Evolutionary conservation across 2,888 invertebrate species (phyloP), one percentile per base, ranked within the genome.

Genomic region (Caenorhabditis macrosperma): DNA sequence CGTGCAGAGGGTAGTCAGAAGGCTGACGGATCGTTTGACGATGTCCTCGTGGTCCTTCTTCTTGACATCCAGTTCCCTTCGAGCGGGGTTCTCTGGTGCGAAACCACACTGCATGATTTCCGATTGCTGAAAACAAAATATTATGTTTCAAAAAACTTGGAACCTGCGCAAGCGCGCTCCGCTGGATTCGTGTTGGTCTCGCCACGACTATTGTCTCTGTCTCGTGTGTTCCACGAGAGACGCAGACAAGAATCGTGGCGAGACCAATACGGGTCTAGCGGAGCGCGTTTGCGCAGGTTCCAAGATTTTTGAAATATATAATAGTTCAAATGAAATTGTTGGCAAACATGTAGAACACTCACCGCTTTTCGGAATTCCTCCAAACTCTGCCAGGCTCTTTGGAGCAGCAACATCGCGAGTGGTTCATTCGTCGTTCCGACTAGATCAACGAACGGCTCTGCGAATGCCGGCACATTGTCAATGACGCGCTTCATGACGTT

Each of bases 11-110:
- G 54, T 72, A 9, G 74, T 59, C 15, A 78, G 50, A 1, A 78
- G 44, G 6, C 72, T 67, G 4, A 74, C 30, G 0, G 78, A 60
- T 4, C 74, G 50, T 24, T 50, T 55, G 10, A 72, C 72, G 41
- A 78, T 78, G 15, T 78, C 78, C 38, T 78, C 78, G 33, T 78
- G 78, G 57, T 78, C 78, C 33, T 38, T 52, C 9, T 33, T 15
- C 22, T 41, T 63, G 6, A 50, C 59, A 10, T 50, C 68, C 7
- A 57, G 7, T 15, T 57, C 63, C 20, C 55, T 33, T 17, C 54
- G 17, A 24, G 64, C 26, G 2, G 28, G 41, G 3, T 33, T 15
- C 0, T 48, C 50, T 9, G 17, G 55, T 0, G 17, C 30, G 1
- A 26, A 20, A 3, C 9, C 22, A 17, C 33, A 20, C 0, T 15